These are phyloP conservation scores for Drosophila mimetica DNA, from an alignment of 2,888 invertebrate species.

Conservation along the genomic window DNA sequence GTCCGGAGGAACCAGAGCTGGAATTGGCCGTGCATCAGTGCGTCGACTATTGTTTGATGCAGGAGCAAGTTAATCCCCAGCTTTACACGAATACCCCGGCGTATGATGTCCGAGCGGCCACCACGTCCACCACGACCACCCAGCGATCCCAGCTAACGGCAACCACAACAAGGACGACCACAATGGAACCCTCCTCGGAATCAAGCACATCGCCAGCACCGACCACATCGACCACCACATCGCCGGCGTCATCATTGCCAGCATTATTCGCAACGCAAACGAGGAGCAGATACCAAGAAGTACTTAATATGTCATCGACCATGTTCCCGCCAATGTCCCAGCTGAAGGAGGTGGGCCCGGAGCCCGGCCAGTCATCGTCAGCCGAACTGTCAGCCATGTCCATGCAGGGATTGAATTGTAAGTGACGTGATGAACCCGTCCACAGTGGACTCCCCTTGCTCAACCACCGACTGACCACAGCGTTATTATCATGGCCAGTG, in stretches of 20 bases:
- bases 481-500: slow-evolving; percentile 41
- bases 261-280: slow-evolving; percentile 74
- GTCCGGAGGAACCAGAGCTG: slow-evolving; percentile 90
- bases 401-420: slow-evolving; percentile 83
- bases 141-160: slow-evolving; percentile 33
- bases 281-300: slow-evolving; percentile 82
- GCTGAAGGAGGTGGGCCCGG: slow-evolving; percentile 58
- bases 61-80: slow-evolving; percentile 82
- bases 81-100: slow-evolving; percentile 69
- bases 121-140: slow-evolving; percentile 16
- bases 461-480: slow-evolving; percentile 28
- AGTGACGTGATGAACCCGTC: slow-evolving; percentile 68
- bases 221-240: slow-evolving; percentile 78
- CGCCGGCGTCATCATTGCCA: slow-evolving; percentile 63
- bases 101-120: slow-evolving; percentile 63
- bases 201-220: slow-evolving; percentile 62
- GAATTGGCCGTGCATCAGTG: slow-evolving; percentile 90
- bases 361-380: slow-evolving; percentile 46
- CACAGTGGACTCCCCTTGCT: not conserved
- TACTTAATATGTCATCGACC: slow-evolving; percentile 84
- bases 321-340: slow-evolving; percentile 78
- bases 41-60: slow-evolving; percentile 89
- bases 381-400: slow-evolving; percentile 77
- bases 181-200: slow-evolving; percentile 31
- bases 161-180: slow-evolving; percentile 61